phyloP scores from a whole-genome alignment of 2,888 invertebrate genomes.

The Cordilura impudica region DNA sequence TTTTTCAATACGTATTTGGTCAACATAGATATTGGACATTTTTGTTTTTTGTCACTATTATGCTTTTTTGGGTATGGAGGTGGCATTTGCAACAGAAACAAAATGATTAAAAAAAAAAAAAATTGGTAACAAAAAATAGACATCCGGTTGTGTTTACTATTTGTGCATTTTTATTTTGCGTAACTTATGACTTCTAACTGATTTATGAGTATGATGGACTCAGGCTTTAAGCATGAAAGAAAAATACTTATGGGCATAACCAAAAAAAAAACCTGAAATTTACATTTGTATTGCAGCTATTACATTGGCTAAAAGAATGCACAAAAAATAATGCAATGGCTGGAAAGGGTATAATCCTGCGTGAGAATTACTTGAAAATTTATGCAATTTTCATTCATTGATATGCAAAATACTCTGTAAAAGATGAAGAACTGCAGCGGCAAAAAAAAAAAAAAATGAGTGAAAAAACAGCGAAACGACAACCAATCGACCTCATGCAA shows the following conservation, averaged over 20 bases:
- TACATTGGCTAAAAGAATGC: slow-evolving; percentile 61
- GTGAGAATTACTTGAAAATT: slow-evolving; percentile 65
- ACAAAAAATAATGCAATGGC: neutral
- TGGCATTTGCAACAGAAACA: slow-evolving; percentile 32
- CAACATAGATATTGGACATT: slow-evolving; percentile 43
- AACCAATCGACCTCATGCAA: slow-evolving; percentile 62
- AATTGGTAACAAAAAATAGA: slow-evolving; percentile 65
- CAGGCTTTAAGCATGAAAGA: slow-evolving; percentile 55
- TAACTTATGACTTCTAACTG: slow-evolving; percentile 68
- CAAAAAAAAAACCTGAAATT: slow-evolving; percentile 31
- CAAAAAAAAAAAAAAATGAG: neutral
- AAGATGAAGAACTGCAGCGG: slow-evolving; percentile 52
- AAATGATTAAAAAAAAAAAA: slow-evolving; percentile 43
- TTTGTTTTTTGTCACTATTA: slow-evolving; percentile 28
- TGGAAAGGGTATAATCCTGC: slow-evolving; percentile 12
- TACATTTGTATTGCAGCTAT: slow-evolving; percentile 57
- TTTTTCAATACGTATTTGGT: slow-evolving; percentile 27
- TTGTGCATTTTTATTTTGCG: slow-evolving; percentile 28
- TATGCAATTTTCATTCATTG: slow-evolving; percentile 74
- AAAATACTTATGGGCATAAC: slow-evolving; percentile 32
- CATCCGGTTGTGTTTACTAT: slow-evolving; percentile 65
- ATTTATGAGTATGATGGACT: slow-evolving; percentile 76
- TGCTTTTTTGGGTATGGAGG: neutral
- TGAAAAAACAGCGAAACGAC: slow-evolving; percentile 13
- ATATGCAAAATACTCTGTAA: slow-evolving; percentile 72